Percentiles rank a stretch among this genome's conserved stretches.
These are phyloP conservation scores for Arctocebus calabarensis DNA, from an alignment of 2,797 vertebrate genomes.

Conservation along the genomic window DNA sequence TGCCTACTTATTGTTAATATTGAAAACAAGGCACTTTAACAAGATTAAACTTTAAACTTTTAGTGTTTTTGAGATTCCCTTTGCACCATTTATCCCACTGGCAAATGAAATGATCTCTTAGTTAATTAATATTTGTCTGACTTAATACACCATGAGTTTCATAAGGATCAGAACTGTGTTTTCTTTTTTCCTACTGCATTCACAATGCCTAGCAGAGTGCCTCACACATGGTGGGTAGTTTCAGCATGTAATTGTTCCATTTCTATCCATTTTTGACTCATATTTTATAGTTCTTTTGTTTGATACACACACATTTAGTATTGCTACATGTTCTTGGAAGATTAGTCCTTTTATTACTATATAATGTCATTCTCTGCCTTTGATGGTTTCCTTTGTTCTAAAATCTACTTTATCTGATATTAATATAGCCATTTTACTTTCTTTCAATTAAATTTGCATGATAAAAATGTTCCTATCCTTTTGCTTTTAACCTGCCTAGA, in stretches of 20 bases:
- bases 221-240: not conserved
- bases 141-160: not conserved
- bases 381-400: not conserved
- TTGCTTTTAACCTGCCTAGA: not conserved
- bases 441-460: not conserved
- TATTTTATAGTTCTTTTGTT: not conserved
- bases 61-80: not conserved
- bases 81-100: not conserved
- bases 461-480: not conserved
- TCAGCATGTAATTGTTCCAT: not conserved
- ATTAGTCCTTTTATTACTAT: not conserved
- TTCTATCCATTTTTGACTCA: not conserved
- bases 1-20: not conserved
- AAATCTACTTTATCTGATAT: not conserved
- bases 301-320: not conserved
- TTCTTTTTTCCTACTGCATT: not conserved
- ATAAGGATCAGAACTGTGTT: rapidly evolving
- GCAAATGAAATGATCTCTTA: not conserved
- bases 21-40: not conserved
- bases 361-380: not conserved
- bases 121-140: not conserved
- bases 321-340: not conserved
- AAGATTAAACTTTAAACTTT: not conserved
- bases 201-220: not conserved
- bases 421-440: not conserved